These are phyloP conservation scores for Scaptomyza pallida DNA, from an alignment of 1,140 invertebrate species.

Conservation along the genomic window DNA sequence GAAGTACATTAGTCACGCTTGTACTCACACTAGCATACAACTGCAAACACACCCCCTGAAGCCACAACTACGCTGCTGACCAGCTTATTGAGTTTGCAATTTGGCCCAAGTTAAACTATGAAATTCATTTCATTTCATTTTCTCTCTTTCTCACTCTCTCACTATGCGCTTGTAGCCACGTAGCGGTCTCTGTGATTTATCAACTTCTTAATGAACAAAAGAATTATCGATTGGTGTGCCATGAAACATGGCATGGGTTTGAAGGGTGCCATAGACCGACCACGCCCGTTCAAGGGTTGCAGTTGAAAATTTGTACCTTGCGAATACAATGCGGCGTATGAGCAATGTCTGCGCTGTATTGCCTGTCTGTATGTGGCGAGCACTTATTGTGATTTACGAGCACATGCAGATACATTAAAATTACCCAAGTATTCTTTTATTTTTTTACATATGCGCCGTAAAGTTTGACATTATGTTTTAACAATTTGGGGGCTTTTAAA, in stretches of 20 bases:
- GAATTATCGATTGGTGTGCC: constrained; percentile 73
- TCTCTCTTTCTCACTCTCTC: constrained; percentile 16
- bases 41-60: neutral
- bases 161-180: constrained; percentile 8
- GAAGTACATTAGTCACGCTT: constrained; percentile 51
- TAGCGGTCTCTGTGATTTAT: constrained; percentile 59
- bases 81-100: constrained; percentile 46
- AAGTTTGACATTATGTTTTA: constrained; percentile 68
- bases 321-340: constrained; percentile 66
- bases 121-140: constrained; percentile 53
- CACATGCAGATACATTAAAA: constrained; percentile 61
- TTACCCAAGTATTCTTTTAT: constrained; percentile 26
- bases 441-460: constrained; percentile 50
- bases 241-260: constrained; percentile 60
- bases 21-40: constrained; percentile 1
- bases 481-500: constrained; percentile 59
- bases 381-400: constrained; percentile 71
- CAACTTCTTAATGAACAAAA: constrained; percentile 80
- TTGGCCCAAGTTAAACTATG: constrained; percentile 41
- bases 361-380: constrained; percentile 27
- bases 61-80: constrained; percentile 9
- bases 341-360: constrained; percentile 50
- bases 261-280: neutral
- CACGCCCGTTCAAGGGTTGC: neutral
- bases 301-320: constrained; percentile 17